phyloP scores from a whole-genome alignment of 2,888 invertebrate species.

The Ferrisia virgata region DNA sequence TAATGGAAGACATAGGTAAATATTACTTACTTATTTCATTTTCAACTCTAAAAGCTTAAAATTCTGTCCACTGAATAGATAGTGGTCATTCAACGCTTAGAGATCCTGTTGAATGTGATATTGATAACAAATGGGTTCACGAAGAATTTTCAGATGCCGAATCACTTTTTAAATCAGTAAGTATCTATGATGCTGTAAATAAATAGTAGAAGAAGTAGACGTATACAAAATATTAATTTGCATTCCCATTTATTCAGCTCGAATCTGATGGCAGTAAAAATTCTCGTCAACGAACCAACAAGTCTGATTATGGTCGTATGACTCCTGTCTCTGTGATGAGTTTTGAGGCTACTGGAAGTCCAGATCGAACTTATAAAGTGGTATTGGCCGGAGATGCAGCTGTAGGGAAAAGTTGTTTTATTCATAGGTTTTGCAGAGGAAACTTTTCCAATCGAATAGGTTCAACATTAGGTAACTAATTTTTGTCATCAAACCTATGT shows the following conservation, averaged over 20 bases:
- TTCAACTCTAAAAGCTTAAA: background rate
- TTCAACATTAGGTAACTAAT: constrained; percentile 58
- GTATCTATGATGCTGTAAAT: background rate
- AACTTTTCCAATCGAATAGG: constrained; percentile 58
- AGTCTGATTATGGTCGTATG: background rate
- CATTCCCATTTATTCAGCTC: background rate
- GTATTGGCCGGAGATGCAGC: constrained; percentile 63
- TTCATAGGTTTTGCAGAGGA: constrained; percentile 60
- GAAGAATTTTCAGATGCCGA: constrained; percentile 47
- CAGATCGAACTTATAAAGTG: constrained; percentile 61
- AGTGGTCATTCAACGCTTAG: constrained; percentile 55
- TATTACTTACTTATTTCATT: background rate
- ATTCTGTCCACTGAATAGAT: constrained; percentile 50
- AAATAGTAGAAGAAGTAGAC: too few species aligned
- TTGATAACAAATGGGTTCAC: constrained; percentile 48
- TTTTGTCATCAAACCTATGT: too few species aligned
- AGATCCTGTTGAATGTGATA: constrained; percentile 52
- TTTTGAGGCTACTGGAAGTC: constrained; percentile 51
- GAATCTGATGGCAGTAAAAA: constrained; percentile 39
- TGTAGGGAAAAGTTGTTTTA: constrained; percentile 63
- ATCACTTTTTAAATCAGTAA: constrained; percentile 41
- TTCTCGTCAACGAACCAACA: background rate
- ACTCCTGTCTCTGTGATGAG: constrained; percentile 33
- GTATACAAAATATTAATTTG: background rate
- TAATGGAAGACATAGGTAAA: constrained; percentile 51